Conservation (phyloP, 2,113 vertebrate species). For the Ahaetulla prasina region DNA sequence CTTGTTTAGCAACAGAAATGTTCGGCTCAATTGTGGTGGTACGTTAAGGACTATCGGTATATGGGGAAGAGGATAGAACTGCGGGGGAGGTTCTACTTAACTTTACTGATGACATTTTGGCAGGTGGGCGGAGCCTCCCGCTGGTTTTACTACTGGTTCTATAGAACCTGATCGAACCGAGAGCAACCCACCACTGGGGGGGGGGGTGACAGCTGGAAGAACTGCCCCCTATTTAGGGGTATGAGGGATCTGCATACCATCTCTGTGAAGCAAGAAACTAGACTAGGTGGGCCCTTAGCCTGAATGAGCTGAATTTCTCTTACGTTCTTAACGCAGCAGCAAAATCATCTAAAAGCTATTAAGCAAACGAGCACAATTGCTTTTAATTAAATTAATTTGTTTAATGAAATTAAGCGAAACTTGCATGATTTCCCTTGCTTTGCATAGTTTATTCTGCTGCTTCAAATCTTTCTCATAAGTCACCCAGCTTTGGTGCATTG, state of each 20-base stretch:
- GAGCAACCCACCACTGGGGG: not conserved
- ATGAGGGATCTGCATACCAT: not conserved
- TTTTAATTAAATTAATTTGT: constrained; percentile 21
- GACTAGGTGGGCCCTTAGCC: not conserved
- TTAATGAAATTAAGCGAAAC: constrained; percentile 2
- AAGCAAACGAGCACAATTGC: not conserved
- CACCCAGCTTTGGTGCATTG: not conserved
- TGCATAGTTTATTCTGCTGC: constrained; percentile 1
- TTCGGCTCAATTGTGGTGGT: not conserved
- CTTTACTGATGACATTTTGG: too few relatives aligned
- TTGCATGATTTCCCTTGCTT: not conserved
- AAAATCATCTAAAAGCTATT: constrained; percentile 8
- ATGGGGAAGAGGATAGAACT: not conserved
- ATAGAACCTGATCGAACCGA: too few relatives aligned
- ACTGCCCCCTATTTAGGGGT: not conserved
- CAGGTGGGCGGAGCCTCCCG: too few relatives aligned
- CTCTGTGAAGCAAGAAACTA: not conserved
- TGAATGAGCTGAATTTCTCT: not conserved
- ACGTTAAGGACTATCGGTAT: not conserved
- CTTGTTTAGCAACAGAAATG: not conserved
- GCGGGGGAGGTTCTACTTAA: too few relatives aligned
- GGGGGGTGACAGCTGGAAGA: not conserved
- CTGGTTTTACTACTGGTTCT: too few relatives aligned
- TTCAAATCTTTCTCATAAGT: not conserved
- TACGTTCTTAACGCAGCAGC: not conserved